These are phyloP conservation scores for Aphrocallistes beatrix DNA, from an alignment of 37 sponge, comb jelly and placozoan genomes.

Conservation along the genomic window DNA sequence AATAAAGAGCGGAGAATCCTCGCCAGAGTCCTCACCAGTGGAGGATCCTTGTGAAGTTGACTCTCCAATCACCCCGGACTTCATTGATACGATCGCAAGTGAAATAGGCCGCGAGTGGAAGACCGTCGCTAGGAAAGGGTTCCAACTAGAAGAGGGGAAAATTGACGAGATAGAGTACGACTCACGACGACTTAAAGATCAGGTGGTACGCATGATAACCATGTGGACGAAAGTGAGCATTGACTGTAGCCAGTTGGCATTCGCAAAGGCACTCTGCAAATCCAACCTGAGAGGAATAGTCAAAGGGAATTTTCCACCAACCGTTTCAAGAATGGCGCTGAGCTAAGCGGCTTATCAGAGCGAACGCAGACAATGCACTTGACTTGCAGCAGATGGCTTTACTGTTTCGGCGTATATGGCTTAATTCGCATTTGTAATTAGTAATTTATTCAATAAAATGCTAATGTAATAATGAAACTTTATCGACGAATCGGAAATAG, in stretches of 20 bases:
- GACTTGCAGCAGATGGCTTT: too few relatives aligned
- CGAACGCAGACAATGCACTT: too few relatives aligned
- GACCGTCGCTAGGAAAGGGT: constrained; percentile 2
- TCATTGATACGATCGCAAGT: background rate
- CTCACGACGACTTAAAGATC: background rate
- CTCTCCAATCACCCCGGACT: background rate
- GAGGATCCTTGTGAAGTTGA: background rate
- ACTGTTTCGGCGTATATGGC: too few relatives aligned
- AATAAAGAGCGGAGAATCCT: background rate
- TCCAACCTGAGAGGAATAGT: constrained; percentile 6
- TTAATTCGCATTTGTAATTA: too few relatives aligned
- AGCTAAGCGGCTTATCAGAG: too few relatives aligned
- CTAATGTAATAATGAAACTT: too few relatives aligned
- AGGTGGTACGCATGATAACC: background rate
- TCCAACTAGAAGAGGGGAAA: background rate
- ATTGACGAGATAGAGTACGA: background rate
- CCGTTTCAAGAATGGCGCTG: background rate
- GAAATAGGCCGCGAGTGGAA: constrained; percentile 4
- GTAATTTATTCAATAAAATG: too few relatives aligned
- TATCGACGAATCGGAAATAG: too few relatives aligned
- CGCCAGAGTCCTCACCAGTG: background rate
- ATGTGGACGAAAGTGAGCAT: background rate
- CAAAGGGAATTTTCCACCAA: background rate
- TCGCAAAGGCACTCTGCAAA: background rate
- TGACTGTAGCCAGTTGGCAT: background rate